phyloP scores from a whole-genome alignment of 1,140 invertebrate genomes.

The Manduca sexta region DNA sequence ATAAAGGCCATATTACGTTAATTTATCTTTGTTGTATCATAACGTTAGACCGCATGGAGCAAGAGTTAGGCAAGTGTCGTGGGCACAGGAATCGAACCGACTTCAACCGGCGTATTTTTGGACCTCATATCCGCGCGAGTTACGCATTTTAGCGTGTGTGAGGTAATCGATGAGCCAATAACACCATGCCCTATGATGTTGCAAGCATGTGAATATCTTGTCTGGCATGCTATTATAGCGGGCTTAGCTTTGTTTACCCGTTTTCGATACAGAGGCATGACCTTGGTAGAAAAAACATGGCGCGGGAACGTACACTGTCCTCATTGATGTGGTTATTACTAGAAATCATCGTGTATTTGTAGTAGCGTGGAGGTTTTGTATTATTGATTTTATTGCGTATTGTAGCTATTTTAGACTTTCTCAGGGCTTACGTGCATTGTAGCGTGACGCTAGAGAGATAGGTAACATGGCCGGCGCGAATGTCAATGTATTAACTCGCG shows the following conservation, averaged over 20 bases:
- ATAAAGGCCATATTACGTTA: slow-evolving; percentile 30
- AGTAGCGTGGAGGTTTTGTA: slow-evolving; percentile 19
- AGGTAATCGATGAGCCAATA: slow-evolving; percentile 62
- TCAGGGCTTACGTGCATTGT: slow-evolving; percentile 48
- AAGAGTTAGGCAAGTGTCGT: not conserved
- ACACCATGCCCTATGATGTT: slow-evolving; percentile 14
- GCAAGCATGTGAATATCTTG: not conserved
- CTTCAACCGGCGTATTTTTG: slow-evolving; percentile 57
- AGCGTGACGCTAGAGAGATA: slow-evolving; percentile 60
- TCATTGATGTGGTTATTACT: slow-evolving; percentile 35
- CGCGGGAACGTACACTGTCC: slow-evolving; percentile 59
- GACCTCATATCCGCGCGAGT: slow-evolving; percentile 38
- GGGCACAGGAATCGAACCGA: slow-evolving; percentile 15
- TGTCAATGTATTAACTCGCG: slow-evolving; percentile 44
- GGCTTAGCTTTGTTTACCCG: slow-evolving; percentile 60
- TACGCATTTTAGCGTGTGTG: slow-evolving; percentile 41
- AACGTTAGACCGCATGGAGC: slow-evolving; percentile 22
- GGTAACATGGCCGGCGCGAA: slow-evolving; percentile 67
- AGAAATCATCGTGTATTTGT: slow-evolving; percentile 17
- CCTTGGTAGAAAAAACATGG: slow-evolving; percentile 69
- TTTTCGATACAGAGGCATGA: slow-evolving; percentile 64
- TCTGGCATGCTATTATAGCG: slow-evolving; percentile 2
- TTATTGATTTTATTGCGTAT: slow-evolving; percentile 51
- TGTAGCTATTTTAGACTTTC: slow-evolving; percentile 53
- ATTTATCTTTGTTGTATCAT: slow-evolving; percentile 10